Evolutionary conservation across 2,797 vertebrate genomes (phyloP).

Genomic region (Danio tinwini): DNA sequence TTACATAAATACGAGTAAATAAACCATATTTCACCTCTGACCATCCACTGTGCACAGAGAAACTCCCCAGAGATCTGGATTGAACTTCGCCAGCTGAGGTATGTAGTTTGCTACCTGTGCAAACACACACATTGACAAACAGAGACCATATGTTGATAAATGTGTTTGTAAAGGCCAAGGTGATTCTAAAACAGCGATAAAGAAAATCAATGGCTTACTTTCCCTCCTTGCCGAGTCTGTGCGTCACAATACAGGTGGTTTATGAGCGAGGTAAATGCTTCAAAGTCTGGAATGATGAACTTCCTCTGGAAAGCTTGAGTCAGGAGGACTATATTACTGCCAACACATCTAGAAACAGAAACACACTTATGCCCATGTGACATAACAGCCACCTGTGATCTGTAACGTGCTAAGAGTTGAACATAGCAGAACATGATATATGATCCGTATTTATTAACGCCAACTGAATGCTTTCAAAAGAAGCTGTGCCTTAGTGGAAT

Average conservation of each 20-base stretch:
- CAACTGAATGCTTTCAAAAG: neutral
- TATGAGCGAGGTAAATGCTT: conserved; percentile 81
- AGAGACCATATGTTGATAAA: neutral
- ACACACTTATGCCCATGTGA: conserved; percentile 38
- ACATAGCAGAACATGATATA: neutral
- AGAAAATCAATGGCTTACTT: conserved; percentile 68
- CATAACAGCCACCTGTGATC: conserved; percentile 19
- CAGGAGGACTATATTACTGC: conserved; percentile 88
- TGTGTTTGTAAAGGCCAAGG: neutral
- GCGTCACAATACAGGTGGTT: conserved; percentile 81
- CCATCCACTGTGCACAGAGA: conserved; percentile 92
- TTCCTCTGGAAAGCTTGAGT: conserved; percentile 89
- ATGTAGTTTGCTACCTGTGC: conserved; percentile 90
- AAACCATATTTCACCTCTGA: conserved; percentile 78
- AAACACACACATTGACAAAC: conserved; percentile 28
- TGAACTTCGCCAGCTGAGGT: conserved; percentile 90
- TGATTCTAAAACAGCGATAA: neutral
- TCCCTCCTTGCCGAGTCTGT: conserved; percentile 76
- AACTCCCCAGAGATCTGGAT: conserved; percentile 87
- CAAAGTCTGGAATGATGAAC: conserved; percentile 91
- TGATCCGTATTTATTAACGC: conserved; percentile 31
- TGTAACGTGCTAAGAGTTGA: conserved; percentile 28
- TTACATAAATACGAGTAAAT: neutral
- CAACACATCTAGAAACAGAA: conserved; percentile 79
- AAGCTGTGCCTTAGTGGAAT: neutral